Evolutionary conservation across 2,797 vertebrate genomes (phyloP).

Genomic region (Eremophila alpestris): DNA sequence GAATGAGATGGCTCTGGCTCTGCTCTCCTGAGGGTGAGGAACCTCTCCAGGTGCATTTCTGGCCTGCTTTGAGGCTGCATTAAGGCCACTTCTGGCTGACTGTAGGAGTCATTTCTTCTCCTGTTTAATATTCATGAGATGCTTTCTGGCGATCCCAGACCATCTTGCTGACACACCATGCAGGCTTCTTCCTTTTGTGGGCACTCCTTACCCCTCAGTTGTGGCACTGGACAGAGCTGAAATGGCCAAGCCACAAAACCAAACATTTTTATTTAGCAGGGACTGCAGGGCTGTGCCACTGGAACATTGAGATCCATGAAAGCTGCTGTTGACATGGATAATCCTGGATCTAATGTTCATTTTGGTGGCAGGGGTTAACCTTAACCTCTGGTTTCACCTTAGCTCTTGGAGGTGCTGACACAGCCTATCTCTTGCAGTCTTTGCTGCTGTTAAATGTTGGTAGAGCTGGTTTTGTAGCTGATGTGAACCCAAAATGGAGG

Average conservation of each 20-base stretch:
- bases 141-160: not conserved
- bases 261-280: not conserved
- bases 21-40: not conserved
- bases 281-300: not conserved
- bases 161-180: not conserved
- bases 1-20: accelerated
- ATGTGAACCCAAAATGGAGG: not conserved
- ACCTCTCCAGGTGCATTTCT: not conserved
- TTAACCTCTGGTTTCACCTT: not conserved
- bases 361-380: not conserved
- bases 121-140: not conserved
- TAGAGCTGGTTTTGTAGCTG: not conserved
- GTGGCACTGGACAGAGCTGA: not conserved
- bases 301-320: accelerated
- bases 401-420: not conserved
- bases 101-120: not conserved
- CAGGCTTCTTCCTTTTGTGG: not conserved
- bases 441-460: not conserved
- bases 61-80: not conserved
- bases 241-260: not conserved
- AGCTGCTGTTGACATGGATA: not conserved
- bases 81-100: not conserved
- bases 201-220: accelerated
- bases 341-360: not conserved
- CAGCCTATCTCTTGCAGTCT: not conserved